Base-by-base conservation (phyloP, 2,113 vertebrate species). In the Ochotona curzoniae region DNA sequence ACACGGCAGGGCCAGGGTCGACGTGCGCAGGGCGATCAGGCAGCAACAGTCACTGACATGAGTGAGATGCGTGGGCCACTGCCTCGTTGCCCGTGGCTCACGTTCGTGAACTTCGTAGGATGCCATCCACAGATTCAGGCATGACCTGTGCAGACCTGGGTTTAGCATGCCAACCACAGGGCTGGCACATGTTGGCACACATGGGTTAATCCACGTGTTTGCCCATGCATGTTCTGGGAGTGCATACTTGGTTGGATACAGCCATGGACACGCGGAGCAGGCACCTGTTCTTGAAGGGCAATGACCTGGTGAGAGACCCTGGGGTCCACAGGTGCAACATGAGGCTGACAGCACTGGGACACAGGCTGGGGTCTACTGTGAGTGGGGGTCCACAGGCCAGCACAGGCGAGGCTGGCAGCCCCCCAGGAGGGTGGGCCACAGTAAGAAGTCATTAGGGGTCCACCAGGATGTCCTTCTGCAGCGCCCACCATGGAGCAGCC, bases 241-340 rank as follows among this genome's bases (percentile, higher is more conserved):
- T 4, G 1, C 5, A 11, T 0, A 1, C 5, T 0, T 0, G 4
- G 2, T 0, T 1, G 0, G 0, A 23, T 2, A 23, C 20, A 9
- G 9, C 21, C 21, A 49, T 10, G 47, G 17, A 67, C 8, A 1
- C 54, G 5, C 4, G 38, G 38, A 44, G 38, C 38, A 44, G 7
- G 15, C 5, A 5, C 7, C 0, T 8, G 21, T 10, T 44, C 23
- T 49, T 71, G 26, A 0, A 0, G 2, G 11, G 69, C 88, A 3
- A 30, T 0, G 74, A 8, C 25, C 30, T 63, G 1, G n/a, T 5
- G 54, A 57, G 54, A 57, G 54, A 6, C 54, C 54, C 54, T 13
- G 54, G 54, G 54, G 54, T 57, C 54, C 18, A 18, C 54, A 57
- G 38, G 14, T 57, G 54, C 13, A 57, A 57, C 54, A 57, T 3